These are phyloP conservation scores for Cylindroiulus punctatus DNA, from an alignment of 2,888 invertebrate species.

Conservation along the genomic window DNA sequence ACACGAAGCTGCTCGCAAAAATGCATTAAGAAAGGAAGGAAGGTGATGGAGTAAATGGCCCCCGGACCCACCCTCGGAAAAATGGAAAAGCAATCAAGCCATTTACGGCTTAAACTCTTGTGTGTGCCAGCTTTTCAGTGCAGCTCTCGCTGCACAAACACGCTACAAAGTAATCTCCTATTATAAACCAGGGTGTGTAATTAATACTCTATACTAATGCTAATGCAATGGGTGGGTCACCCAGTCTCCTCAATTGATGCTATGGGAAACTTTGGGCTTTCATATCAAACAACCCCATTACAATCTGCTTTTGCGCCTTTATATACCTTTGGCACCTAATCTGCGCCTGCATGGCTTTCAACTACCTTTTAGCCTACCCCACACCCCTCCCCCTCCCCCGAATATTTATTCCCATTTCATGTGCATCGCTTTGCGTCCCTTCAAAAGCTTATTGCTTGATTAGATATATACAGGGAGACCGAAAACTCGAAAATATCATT, in stretches of 20 bases:
- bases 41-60: constrained; percentile 31
- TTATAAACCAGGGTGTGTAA: constrained; percentile 42
- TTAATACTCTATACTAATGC: constrained; percentile 38
- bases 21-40: constrained; percentile 42
- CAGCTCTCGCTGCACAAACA: constrained; percentile 29
- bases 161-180: constrained; percentile 42
- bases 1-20: not conserved
- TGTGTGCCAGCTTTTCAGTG: constrained; percentile 38
- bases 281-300: constrained; percentile 20
- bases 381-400: not conserved
- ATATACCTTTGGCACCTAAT: constrained; percentile 34
- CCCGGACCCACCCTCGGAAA: constrained; percentile 42
- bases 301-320: constrained; percentile 31
- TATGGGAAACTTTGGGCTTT: not conserved
- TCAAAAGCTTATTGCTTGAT: constrained; percentile 20
- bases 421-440: not conserved
- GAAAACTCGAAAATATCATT: too few relatives aligned
- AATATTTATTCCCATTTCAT: constrained; percentile 20
- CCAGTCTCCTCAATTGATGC: constrained; percentile 12
- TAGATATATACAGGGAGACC: not conserved
- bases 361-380: not conserved
- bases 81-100: constrained; percentile 42
- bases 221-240: constrained; percentile 42
- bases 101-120: constrained; percentile 42
- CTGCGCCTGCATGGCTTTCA: constrained; percentile 31